phyloP scores from a whole-genome alignment of 2,888 invertebrate genomes.

The Cordilura impudica region DNA sequence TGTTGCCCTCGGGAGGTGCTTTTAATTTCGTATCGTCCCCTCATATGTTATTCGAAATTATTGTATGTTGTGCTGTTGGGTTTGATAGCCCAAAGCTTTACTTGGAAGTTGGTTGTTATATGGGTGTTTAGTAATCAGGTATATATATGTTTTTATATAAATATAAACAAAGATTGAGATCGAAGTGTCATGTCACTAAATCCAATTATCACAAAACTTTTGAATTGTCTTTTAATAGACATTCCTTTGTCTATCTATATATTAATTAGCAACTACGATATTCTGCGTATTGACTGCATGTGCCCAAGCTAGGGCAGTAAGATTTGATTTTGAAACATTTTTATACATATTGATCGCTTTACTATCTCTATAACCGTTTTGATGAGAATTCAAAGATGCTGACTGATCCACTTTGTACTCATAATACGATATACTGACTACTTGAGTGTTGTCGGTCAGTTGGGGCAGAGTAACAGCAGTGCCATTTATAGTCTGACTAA shows the following conservation, averaged over 20 bases:
- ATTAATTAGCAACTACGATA: too few species aligned
- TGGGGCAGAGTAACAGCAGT: neutral
- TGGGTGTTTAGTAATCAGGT: constrained; percentile 93
- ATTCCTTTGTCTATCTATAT: too few species aligned
- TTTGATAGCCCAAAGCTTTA: constrained; percentile 83
- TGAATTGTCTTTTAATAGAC: too few species aligned
- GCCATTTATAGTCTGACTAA: neutral
- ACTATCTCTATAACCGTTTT: neutral
- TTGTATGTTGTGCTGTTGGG: constrained; percentile 84
- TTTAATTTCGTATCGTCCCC: constrained; percentile 91
- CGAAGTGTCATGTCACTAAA: too few species aligned
- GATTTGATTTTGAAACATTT: constrained; percentile 78
- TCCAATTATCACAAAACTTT: too few species aligned
- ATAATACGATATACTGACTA: neutral
- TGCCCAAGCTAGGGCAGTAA: constrained; percentile 88
- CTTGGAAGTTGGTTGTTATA: constrained; percentile 84
- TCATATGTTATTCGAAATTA: constrained; percentile 88
- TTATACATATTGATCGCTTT: neutral
- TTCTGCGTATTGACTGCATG: constrained; percentile 91
- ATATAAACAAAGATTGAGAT: too few species aligned
- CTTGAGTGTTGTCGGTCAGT: neutral
- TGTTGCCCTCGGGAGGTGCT: constrained; percentile 86
- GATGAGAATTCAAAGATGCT: neutral
- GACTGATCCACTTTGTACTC: neutral
- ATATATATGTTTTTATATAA: too few species aligned